A percentile compares a stretch with the other conserved stretches of the same genome.
Evolutionary conservation across 2,888 invertebrate genomes (phyloP).

Genomic region (Eristalis tenax): DNA sequence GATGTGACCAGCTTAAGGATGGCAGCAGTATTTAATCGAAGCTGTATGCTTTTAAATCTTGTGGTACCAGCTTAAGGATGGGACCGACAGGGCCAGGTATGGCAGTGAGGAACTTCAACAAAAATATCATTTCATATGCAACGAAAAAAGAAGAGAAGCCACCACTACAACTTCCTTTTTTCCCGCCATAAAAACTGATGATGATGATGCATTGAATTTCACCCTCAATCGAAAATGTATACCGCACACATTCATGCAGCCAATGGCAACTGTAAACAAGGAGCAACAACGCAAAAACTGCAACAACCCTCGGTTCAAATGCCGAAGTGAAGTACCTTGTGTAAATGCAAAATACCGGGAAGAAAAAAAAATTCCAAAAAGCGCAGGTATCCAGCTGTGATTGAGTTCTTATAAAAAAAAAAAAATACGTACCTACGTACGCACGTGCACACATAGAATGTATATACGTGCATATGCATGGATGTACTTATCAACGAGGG

Average conservation of each 20-base stretch:
- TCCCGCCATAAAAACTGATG: constrained; percentile 60
- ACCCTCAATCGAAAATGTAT: constrained; percentile 57
- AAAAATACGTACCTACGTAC: not conserved
- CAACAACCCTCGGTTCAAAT: constrained; percentile 63
- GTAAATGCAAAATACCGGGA: constrained; percentile 67
- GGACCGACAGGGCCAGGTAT: constrained; percentile 10
- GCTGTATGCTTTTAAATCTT: not conserved
- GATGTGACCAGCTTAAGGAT: not conserved
- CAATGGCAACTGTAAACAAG: constrained; percentile 57
- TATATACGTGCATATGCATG: not conserved
- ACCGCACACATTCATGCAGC: constrained; percentile 17
- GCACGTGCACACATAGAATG: not conserved
- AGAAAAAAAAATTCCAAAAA: constrained; percentile 38
- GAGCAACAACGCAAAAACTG: constrained; percentile 49
- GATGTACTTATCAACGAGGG: constrained; percentile 35
- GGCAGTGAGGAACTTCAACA: constrained; percentile 18
- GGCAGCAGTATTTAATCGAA: not conserved
- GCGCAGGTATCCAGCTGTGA: constrained; percentile 69
- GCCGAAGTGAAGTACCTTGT: constrained; percentile 2
- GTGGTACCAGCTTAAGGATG: not conserved
- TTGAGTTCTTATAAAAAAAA: constrained; percentile 48
- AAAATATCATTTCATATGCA: not conserved
- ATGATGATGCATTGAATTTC: constrained; percentile 52
- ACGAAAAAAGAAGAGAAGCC: not conserved
- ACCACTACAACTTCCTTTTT: constrained; percentile 38